Evolutionary conservation across 1,140 invertebrate species (phyloP).

Genomic region (Berghia stephanieae): DNA sequence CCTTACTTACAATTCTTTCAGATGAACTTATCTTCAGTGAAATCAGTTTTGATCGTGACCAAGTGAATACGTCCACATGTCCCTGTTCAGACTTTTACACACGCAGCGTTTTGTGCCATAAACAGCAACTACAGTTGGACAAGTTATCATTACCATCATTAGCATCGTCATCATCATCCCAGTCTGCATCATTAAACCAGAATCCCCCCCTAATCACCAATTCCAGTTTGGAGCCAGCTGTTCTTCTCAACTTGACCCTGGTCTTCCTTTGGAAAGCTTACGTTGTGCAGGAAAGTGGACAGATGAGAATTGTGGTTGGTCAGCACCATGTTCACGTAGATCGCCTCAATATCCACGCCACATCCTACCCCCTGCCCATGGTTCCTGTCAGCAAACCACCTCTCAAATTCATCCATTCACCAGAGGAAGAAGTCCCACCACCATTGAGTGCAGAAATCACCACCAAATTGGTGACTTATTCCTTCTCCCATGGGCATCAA

Average conservation of each 20-base stretch:
- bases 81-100: conserved; percentile 63
- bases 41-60: conserved; percentile 50
- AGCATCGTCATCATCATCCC: no score
- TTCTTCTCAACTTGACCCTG: conserved; percentile 55
- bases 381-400: conserved; percentile 48
- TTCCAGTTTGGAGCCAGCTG: conserved; percentile 47
- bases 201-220: not conserved
- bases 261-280: conserved; percentile 64
- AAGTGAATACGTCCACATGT: conserved; percentile 43
- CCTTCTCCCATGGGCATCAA: conserved; percentile 47
- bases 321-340: conserved; percentile 63
- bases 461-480: conserved; percentile 55
- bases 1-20: no score
- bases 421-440: conserved; percentile 36
- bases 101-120: conserved; percentile 39
- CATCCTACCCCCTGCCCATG: conserved; percentile 55
- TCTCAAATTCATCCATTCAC: conserved; percentile 51
- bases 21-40: conserved; percentile 40
- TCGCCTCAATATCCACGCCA: conserved; percentile 52
- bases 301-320: conserved; percentile 54
- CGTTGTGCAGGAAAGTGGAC: conserved; percentile 56
- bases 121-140: not conserved
- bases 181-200: not conserved
- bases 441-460: conserved; percentile 53
- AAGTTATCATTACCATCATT: not conserved